These are phyloP conservation scores for Harpagoxenus sublaevis DNA, from an alignment of 2,888 invertebrate species.

Conservation along the genomic window DNA sequence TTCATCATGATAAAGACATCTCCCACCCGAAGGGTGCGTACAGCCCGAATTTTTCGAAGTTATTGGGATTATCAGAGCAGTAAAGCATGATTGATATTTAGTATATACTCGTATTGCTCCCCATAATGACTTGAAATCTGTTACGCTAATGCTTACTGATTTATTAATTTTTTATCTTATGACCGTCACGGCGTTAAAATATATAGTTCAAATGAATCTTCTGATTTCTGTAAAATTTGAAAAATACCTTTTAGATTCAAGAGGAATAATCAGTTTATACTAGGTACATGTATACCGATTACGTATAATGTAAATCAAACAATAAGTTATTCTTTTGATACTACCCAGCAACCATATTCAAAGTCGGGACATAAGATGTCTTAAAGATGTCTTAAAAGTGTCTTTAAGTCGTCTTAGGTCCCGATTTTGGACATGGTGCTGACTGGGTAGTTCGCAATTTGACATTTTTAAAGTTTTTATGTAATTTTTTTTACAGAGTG, in stretches of 20 bases:
- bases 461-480: not conserved
- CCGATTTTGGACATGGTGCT: no score
- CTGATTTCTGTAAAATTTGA: not conserved
- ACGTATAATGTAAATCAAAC: no score
- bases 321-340: no score
- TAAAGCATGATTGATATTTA: constrained; percentile 17
- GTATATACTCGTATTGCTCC: not conserved
- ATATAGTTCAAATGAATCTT: not conserved
- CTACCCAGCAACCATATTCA: no score
- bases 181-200: not conserved
- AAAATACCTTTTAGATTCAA: not conserved
- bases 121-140: not conserved
- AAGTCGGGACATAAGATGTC: no score
- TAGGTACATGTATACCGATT: no score
- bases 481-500: not conserved
- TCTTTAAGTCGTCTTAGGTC: no score
- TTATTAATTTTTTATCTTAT: not conserved
- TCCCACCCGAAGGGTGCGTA: constrained; percentile 10
- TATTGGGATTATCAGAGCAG: constrained; percentile 26
- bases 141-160: not conserved
- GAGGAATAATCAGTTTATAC: not conserved
- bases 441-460: not conserved
- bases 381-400: no score
- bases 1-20: constrained; percentile 55
- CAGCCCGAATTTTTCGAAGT: constrained; percentile 36